Base-by-base conservation (phyloP, 1,140 invertebrate genomes). In the Doryteuthis pealeii region DNA sequence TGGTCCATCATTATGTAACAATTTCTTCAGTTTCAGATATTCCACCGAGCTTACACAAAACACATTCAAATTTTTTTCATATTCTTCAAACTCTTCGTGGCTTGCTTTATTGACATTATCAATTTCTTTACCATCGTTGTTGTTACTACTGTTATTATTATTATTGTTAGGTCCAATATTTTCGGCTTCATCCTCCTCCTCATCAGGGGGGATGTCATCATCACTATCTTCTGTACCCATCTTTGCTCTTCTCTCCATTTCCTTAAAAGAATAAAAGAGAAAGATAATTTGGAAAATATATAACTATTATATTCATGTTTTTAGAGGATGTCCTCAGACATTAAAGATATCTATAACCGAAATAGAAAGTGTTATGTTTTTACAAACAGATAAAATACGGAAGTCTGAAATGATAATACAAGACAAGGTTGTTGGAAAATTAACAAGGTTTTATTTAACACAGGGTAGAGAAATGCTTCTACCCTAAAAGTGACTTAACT, bases 21-120 rank as follows among this genome's bases (percentile, higher is more conserved):
- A 32, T 33, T 75, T 75, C 28, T 74, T 80, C 28, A 80, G 54
- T 68, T 80, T 80, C 72, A 78, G 74, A 65, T 80, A 80, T 40
- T 80, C 79, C 8, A 49, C 68, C 2, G 79, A 76, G 54, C 79
- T 80, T 54, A 80, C 79, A 77, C 79, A 80, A 73, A 78, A 78
- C 32, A 80, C 79, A 22, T 72, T 74, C 3, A 80, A 54, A 49
- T 78, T 76, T 28, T 78, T 75, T 18, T 68, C 77, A 30, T 73
- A 32, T 72, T 58, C 43, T 26, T 33, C 43, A 32, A 72, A 33
- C 18, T 72, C 54, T 28, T 49, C 26, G 8, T 71, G 43, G 2
- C 18, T 67, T 40, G 72, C 35, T 26, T 69, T 77, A 43, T 74
- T 71, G 14, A 74, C 74, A 22, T 77, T 74, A 28, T 77, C 76